Evolutionary conservation across 2,888 invertebrate species (phyloP), one percentile per base, ranked within the genome.

Genomic region (Brenthis hecate): DNA sequence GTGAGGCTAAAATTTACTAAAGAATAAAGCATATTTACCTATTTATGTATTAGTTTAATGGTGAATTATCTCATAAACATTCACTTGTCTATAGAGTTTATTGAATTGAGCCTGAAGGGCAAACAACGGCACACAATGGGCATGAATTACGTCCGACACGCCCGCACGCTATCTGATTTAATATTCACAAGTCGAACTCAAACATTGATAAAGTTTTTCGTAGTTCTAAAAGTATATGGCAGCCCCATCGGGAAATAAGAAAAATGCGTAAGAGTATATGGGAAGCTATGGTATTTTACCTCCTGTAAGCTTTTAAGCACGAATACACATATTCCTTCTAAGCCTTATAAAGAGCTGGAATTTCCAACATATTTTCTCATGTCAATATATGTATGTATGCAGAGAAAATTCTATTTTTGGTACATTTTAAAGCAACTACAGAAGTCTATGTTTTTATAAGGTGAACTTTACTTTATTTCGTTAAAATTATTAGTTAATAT

Each of bases 181-280:
- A 87, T 87, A 89, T 89, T 89, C 89, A 86, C 84, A 84, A 85
- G 86, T 81, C 81, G 80, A 86, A 88, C 85, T 88, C 87, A 88
- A 87, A 88, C 87, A 88, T 87, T 88, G 88, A 88, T 88, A 89
- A 90, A 89, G 87, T 89, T 91, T 89, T 89, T 88, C 87, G 81
- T 81, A 82, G 80, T 82, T 78, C 72, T 76, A 80, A 88, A 63
- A 63, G 58, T 68, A 88, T 88, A 85, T 85, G 77, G 72, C 75
- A 75, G 77, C 81, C 82, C 83, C 83, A 81, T 77, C 78, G 86
- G 87, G 86, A 86, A 85, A 89, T 89, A 85, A 85, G 86, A 82
- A 88, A 62, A 85, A 85, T 86, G 84, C 83, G 81, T 82, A 75
- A 76, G 75, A 89, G 85, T 81, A 78, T 80, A 86, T 84, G 83